A percentile compares a stretch with the other conserved stretches of the same genome.
These are phyloP conservation scores for Heterotis niloticus DNA, from an alignment of 2,113 vertebrate genomes.

Conservation along the genomic window DNA sequence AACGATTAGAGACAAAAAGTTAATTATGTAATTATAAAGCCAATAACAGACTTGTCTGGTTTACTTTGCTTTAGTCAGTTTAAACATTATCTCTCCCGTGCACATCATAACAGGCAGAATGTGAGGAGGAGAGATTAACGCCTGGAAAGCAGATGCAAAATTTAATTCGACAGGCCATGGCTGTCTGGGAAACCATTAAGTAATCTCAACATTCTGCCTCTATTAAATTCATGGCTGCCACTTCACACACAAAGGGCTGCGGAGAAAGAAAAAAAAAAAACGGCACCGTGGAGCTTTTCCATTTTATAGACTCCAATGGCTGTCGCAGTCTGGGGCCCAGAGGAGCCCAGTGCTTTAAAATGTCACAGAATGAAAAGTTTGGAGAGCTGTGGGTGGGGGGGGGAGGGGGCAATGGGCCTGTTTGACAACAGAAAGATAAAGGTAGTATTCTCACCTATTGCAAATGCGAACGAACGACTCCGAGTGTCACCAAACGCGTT, in stretches of 20 bases:
- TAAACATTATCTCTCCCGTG: conserved; percentile 85
- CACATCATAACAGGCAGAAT: conserved; percentile 84
- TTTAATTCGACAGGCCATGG: conserved; percentile 83
- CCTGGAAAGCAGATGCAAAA: conserved; percentile 82
- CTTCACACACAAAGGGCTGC: conserved; percentile 85
- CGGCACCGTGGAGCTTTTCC: conserved; percentile 65
- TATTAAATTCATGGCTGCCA: conserved; percentile 81
- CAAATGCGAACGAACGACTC: conserved; percentile 49
- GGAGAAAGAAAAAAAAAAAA: conserved; percentile 44
- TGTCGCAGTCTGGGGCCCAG: conserved; percentile 61
- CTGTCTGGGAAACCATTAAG: conserved; percentile 92
- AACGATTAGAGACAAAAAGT: conserved; percentile 99
- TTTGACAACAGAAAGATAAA: conserved; percentile 62
- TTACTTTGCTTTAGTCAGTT: conserved; percentile 88
- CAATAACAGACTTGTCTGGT: conserved; percentile 95
- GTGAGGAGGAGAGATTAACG: conserved; percentile 84
- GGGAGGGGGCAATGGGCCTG: conserved; percentile 31
- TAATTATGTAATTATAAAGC: conserved; percentile 99
- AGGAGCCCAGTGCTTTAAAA: conserved; percentile 77
- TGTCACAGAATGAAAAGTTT: conserved; percentile 89
- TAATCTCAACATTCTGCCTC: conserved; percentile 85
- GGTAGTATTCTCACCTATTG: conserved; percentile 65
- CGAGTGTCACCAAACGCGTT: conserved; percentile 35
- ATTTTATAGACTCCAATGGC: conserved; percentile 70
- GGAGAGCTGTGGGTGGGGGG: conserved; percentile 64